Conservation (phyloP, 2,113 vertebrate species). For the Pangasianodon hypophthalmus region DNA sequence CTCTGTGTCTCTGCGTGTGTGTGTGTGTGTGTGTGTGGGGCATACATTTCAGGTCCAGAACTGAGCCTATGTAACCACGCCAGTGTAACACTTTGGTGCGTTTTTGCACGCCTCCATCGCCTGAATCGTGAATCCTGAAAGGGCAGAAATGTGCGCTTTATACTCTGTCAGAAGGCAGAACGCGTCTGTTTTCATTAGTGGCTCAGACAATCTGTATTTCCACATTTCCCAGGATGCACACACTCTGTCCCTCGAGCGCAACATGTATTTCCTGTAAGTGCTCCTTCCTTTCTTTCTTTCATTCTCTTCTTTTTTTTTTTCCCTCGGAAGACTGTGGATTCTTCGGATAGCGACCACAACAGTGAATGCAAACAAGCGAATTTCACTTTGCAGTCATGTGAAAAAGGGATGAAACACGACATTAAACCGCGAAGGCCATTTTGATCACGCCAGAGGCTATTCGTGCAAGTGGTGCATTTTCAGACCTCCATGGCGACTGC, state of each 20-base stretch:
- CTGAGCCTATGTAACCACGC: not conserved
- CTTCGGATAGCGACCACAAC: constrained; percentile 18
- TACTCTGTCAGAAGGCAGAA: constrained; percentile 23
- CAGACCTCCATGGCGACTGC: not conserved
- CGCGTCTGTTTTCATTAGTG: not conserved
- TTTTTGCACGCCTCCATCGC: not conserved
- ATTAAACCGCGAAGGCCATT: constrained; percentile 27
- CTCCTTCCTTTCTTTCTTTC: not conserved
- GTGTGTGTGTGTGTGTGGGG: too few species aligned
- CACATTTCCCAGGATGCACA: constrained; percentile 12
- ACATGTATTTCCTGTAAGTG: constrained; percentile 64
- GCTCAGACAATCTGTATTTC: constrained; percentile 6
- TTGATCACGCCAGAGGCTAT: constrained; percentile 1
- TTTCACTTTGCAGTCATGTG: not conserved
- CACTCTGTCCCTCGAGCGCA: constrained; percentile 51
- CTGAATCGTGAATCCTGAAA: too few species aligned
- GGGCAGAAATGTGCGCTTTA: not conserved
- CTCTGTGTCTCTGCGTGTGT: too few species aligned
- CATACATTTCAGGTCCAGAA: not conserved
- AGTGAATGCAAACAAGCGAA: constrained; percentile 13
- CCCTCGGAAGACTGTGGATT: not conserved
- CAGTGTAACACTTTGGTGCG: not conserved
- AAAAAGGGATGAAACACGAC: not conserved
- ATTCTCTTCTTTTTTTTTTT: too few species aligned
- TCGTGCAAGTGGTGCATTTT: not conserved